A percentile compares a stretch with the other conserved stretches of the same genome.
Evolutionary conservation across 1,140 invertebrate genomes (phyloP).

Genomic region (Drosophila persimilis): DNA sequence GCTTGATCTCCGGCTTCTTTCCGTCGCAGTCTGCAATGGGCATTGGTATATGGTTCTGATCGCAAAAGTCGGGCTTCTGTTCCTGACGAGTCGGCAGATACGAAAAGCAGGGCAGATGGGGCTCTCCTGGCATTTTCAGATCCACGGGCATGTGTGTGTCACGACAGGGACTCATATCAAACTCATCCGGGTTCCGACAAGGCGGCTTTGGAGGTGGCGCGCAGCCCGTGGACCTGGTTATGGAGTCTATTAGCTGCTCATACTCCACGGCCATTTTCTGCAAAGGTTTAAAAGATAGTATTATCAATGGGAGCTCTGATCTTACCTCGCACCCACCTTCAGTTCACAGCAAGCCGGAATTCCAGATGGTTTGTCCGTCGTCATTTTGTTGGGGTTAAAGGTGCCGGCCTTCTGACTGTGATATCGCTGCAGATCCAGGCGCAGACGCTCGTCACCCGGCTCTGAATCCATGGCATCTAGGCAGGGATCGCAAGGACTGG

Average conservation of each 20-base stretch:
- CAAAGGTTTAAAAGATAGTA: too few species aligned
- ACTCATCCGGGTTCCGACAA: constrained; percentile 22
- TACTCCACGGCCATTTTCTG: constrained; percentile 64
- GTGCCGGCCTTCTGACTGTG: constrained; percentile 13
- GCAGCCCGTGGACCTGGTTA: constrained; percentile 21
- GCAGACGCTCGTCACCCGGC: constrained; percentile 34
- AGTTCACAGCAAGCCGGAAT: constrained; percentile 48
- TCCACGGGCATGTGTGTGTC: constrained; percentile 2
- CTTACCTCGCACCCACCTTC: constrained; percentile 28
- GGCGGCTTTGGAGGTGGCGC: constrained; percentile 12
- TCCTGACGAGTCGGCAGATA: constrained; percentile 5
- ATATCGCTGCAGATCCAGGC: constrained; percentile 49
- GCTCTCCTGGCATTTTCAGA: constrained; percentile 1
- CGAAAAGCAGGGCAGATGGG: constrained; percentile 29
- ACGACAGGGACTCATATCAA: constrained; percentile 23
- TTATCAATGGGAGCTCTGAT: not conserved
- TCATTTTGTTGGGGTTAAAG: constrained; percentile 8
- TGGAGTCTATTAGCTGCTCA: constrained; percentile 41
- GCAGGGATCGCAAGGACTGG: constrained; percentile 38
- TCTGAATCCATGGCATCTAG: constrained; percentile 8
- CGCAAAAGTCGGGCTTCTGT: constrained; percentile 6
- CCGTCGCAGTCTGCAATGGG: constrained; percentile 34
- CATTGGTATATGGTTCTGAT: constrained; percentile 8
- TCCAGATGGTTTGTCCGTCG: constrained; percentile 7
- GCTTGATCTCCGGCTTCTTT: constrained; percentile 30